Conservation (phyloP, 64 coral and sea anemone genomes). For the Stylophora pistillata region DNA sequence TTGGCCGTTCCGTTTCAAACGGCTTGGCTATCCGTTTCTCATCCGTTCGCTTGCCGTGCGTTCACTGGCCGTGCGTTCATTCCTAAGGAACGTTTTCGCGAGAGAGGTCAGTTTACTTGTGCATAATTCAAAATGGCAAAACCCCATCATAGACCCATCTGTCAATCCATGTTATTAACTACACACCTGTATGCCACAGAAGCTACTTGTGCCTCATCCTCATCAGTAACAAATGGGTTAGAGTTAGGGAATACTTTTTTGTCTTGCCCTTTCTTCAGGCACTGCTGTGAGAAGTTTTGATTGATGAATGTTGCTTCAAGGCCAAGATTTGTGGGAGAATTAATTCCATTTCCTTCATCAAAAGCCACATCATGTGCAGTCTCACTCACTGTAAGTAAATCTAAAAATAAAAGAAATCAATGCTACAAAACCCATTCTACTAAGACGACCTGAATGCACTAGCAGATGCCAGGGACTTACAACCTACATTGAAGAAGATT, state of each 20-base stretch:
- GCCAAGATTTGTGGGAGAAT: constrained; percentile 92
- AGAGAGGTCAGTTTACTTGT: background rate
- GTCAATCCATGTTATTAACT: background rate
- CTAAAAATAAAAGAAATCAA: constrained; percentile 26
- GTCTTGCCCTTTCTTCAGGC: constrained; percentile 71
- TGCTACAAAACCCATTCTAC: background rate
- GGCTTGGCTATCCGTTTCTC: no score
- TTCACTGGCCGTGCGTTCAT: no score
- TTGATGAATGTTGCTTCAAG: constrained; percentile 99
- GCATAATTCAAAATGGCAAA: background rate
- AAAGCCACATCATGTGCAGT: constrained; percentile 85
- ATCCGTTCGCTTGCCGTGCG: no score
- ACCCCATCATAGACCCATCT: background rate
- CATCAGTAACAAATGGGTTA: constrained; percentile 93
- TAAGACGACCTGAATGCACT: no score
- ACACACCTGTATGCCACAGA: constrained; percentile 93
- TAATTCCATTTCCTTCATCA: constrained; percentile 96
- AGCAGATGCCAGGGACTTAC: no score
- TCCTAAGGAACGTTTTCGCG: no score
- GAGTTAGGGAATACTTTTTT: constrained; percentile 72
- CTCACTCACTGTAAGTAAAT: constrained; percentile 92
- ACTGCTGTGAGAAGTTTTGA: constrained; percentile 99
- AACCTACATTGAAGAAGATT: no score
- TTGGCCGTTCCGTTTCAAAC: no score
- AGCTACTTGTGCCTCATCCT: constrained; percentile 85